These are phyloP conservation scores for Ernsta delagoae DNA, from an alignment of 2,888 invertebrate genomes.

Conservation along the genomic window DNA sequence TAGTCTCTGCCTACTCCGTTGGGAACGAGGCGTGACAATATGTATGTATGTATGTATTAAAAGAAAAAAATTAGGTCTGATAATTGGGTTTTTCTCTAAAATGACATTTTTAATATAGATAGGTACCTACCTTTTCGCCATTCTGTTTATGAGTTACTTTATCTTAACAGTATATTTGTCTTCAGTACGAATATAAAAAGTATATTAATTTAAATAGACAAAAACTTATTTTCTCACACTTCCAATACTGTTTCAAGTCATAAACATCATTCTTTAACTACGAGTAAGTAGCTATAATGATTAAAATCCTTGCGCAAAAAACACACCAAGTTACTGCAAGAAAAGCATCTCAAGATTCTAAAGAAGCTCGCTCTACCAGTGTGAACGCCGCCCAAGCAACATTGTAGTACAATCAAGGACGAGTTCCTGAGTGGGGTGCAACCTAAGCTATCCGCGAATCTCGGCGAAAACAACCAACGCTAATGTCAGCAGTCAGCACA, in stretches of 20 bases:
- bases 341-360: neutral
- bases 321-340: neutral
- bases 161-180: too few species aligned
- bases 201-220: too few species aligned
- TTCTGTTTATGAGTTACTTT: too few species aligned
- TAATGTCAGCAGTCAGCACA: constrained; percentile 27
- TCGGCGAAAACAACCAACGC: constrained; percentile 19
- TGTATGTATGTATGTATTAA: too few species aligned
- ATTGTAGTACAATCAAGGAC: constrained; percentile 42
- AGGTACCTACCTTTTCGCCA: too few species aligned
- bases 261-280: neutral
- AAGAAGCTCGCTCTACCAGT: neutral
- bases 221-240: neutral
- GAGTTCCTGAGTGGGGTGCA: constrained; percentile 38
- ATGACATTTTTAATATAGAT: too few species aligned
- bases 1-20: too few species aligned
- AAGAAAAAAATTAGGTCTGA: too few species aligned
- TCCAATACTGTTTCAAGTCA: neutral
- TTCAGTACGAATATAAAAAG: too few species aligned
- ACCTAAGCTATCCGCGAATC: constrained; percentile 27
- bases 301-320: neutral
- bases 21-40: too few species aligned
- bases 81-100: too few species aligned
- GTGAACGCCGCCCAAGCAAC: constrained; percentile 11
- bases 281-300: neutral